Percentiles rank a stretch among this genome's conserved stretches.
These are phyloP conservation scores for Todiramphus chloris DNA, from an alignment of 2,113 vertebrate species.

Conservation along the genomic window DNA sequence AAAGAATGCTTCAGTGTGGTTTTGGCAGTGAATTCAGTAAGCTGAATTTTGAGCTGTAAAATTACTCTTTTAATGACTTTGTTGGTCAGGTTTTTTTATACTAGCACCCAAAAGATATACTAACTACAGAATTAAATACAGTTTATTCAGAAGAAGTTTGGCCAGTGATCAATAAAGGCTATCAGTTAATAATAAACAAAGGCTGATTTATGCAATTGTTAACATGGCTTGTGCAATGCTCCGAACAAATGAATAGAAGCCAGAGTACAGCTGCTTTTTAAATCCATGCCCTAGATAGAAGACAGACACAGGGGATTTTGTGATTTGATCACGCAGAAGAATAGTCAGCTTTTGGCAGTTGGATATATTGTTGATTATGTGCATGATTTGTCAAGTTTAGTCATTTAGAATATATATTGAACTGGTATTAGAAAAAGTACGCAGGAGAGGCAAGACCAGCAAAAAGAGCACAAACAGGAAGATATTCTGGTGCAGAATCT, in stretches of 20 bases:
- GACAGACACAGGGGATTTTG: constrained; percentile 46
- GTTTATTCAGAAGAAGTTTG: not conserved
- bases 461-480: not conserved
- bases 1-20: not conserved
- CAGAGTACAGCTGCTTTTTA: constrained; percentile 40
- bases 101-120: not conserved
- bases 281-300: constrained; percentile 25
- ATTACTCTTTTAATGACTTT: not conserved
- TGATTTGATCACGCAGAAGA: constrained; percentile 44
- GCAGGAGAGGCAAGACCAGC: not conserved
- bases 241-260: constrained; percentile 37
- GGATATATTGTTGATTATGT: not conserved
- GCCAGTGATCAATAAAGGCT: not conserved
- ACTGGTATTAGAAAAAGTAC: not conserved
- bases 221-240: constrained; percentile 16
- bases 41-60: not conserved
- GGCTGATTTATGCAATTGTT: constrained; percentile 35
- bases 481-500: not conserved
- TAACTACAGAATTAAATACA: constrained; percentile 9
- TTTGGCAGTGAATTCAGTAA: not conserved
- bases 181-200: constrained; percentile 14
- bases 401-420: not conserved
- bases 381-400: not conserved
- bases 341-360: not conserved
- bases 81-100: not conserved